phyloP scores from a whole-genome alignment of 2,113 vertebrate genomes.

The Microcebus jonahi region DNA sequence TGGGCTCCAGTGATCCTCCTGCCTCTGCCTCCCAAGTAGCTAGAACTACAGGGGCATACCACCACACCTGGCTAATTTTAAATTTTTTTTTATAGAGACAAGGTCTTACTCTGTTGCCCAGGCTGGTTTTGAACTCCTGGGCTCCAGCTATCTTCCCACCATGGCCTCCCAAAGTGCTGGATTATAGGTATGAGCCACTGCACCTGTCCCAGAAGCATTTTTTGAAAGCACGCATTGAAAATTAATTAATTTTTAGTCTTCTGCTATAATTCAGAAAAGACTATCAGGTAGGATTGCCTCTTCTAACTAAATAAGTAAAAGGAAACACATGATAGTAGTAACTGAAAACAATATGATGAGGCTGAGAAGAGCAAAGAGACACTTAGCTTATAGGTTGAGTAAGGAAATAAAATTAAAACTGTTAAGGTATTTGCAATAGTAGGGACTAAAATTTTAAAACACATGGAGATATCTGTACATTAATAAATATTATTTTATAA shows the following conservation, averaged over 20 bases:
- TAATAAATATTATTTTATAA: constrained; percentile 29
- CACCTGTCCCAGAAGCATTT: too few relatives aligned
- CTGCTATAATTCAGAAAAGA: background rate
- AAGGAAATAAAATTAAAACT: constrained; percentile 63
- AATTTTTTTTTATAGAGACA: too few relatives aligned
- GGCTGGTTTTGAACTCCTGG: too few relatives aligned
- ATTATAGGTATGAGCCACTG: too few relatives aligned
- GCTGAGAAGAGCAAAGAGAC: constrained; percentile 73
- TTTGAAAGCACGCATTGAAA: constrained; percentile 55
- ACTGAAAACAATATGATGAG: constrained; percentile 72
- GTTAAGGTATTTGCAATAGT: background rate
- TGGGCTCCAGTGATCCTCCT: too few relatives aligned
- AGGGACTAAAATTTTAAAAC: background rate
- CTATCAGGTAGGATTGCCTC: constrained; percentile 7
- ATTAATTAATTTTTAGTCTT: constrained; percentile 67
- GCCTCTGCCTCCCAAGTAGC: too few relatives aligned
- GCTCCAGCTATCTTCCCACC: too few relatives aligned
- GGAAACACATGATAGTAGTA: constrained; percentile 74
- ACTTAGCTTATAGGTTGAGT: constrained; percentile 64
- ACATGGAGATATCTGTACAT: background rate
- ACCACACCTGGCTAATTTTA: too few relatives aligned
- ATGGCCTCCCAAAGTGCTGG: too few relatives aligned
- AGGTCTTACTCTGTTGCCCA: too few relatives aligned
- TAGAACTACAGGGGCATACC: too few relatives aligned
- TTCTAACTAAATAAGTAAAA: constrained; percentile 77